Conservation (phyloP, 2,888 invertebrate species). For the Mylabris sibirica region DNA sequence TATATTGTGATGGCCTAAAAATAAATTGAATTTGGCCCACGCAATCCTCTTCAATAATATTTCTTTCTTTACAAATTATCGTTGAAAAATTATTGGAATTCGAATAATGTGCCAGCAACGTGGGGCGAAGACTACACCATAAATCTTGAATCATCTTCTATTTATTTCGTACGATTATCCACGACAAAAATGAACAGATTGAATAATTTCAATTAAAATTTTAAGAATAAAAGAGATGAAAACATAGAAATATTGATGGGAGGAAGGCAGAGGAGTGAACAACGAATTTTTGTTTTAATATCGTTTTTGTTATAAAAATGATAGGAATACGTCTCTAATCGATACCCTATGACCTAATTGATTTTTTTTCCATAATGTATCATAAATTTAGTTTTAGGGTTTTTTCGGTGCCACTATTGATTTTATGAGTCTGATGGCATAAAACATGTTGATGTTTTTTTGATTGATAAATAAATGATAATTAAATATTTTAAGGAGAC, state of each 20-base stretch:
- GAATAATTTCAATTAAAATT: too few relatives aligned
- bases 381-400: conserved; percentile 45
- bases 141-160: neutral
- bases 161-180: neutral
- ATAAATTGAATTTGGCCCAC: neutral
- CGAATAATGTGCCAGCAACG: conserved; percentile 7
- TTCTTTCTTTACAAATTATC: neutral
- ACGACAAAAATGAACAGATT: neutral
- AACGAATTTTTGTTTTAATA: neutral
- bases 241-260: neutral
- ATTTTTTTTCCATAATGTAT: conserved; percentile 31
- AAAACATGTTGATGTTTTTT: conserved; percentile 46
- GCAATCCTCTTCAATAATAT: neutral
- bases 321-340: conserved; percentile 16
- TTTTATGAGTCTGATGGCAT: conserved; percentile 52
- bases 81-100: neutral
- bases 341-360: conserved; percentile 45
- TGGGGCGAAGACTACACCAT: neutral
- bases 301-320: neutral
- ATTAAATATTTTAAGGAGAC: conserved; percentile 27
- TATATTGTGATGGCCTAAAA: neutral
- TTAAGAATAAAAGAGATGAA: neutral
- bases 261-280: neutral
- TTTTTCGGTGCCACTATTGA: conserved; percentile 47
- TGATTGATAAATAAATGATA: conserved; percentile 41